Conservation (phyloP, 2,797 vertebrate genomes). For the Lerista edwardsae region DNA sequence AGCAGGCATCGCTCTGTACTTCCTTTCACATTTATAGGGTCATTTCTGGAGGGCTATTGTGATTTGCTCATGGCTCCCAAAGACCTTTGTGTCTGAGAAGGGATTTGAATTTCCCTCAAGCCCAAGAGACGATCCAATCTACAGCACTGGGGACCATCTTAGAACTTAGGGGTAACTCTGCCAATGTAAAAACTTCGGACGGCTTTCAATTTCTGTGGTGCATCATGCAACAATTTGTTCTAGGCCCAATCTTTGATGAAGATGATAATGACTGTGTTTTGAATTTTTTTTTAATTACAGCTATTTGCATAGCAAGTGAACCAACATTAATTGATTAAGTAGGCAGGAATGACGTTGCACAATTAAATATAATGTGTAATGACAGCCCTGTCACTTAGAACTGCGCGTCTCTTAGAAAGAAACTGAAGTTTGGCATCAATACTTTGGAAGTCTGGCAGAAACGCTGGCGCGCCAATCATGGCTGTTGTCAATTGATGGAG, state of each 20-base stretch:
- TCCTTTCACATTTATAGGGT: neutral
- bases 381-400: constrained; percentile 57
- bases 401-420: constrained; percentile 52
- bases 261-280: constrained; percentile 16
- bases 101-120: neutral
- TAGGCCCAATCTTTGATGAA: constrained; percentile 17
- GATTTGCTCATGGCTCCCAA: neutral
- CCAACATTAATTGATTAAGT: constrained; percentile 60
- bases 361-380: constrained; percentile 62
- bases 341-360: constrained; percentile 46
- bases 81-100: neutral
- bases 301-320: constrained; percentile 59
- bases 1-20: neutral
- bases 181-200: neutral
- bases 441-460: constrained; percentile 36
- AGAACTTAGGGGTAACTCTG: neutral
- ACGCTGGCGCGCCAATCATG: constrained; percentile 20
- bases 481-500: constrained; percentile 1
- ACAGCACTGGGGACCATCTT: neutral
- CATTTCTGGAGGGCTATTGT: neutral
- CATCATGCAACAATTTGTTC: neutral
- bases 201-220: neutral
- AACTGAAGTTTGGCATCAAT: constrained; percentile 50
- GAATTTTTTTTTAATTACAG: constrained; percentile 42
- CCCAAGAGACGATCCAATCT: neutral